Conservation (phyloP, 2,113 vertebrate genomes). For the Tinamus guttatus region DNA sequence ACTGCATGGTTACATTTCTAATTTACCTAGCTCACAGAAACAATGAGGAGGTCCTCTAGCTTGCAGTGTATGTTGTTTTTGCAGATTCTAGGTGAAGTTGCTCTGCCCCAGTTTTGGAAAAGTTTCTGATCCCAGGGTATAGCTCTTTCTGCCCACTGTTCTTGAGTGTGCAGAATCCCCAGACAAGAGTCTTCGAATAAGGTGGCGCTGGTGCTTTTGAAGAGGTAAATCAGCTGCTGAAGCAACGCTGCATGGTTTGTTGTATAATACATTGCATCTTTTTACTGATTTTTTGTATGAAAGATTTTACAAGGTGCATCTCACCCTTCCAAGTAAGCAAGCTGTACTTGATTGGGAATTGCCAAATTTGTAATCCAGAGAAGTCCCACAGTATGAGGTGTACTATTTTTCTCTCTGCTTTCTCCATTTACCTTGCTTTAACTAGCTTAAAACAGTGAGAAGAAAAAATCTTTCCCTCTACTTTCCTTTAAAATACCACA, state of each 20-base stretch:
- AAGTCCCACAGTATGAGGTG: not conserved
- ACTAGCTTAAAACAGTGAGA: not conserved
- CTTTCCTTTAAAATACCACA: not conserved
- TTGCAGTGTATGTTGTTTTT: slow-evolving; percentile 48
- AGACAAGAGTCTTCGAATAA: slow-evolving; percentile 42
- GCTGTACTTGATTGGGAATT: not conserved
- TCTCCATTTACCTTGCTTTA: not conserved
- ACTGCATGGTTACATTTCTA: not conserved
- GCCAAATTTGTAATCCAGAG: not conserved
- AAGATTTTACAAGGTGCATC: slow-evolving; percentile 37
- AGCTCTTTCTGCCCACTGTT: slow-evolving; percentile 55
- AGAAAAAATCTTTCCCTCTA: not conserved
- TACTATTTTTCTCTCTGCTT: not conserved
- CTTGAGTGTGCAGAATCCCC: slow-evolving; percentile 47
- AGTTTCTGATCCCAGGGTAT: slow-evolving; percentile 34
- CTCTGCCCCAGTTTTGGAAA: slow-evolving; percentile 53
- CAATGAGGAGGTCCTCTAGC: not conserved
- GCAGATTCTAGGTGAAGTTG: slow-evolving; percentile 52
- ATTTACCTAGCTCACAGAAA: not conserved
- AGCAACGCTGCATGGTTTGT: slow-evolving; percentile 14
- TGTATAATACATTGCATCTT: slow-evolving; percentile 27
- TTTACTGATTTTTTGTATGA: slow-evolving; percentile 28
- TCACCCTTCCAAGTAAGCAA: not conserved
- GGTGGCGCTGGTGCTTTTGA: slow-evolving; percentile 45
- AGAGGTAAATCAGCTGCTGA: slow-evolving; percentile 52